Evolutionary conservation across 2,797 vertebrate genomes (phyloP), one percentile per base, ranked within the genome.

Genomic region (Anas georgica): DNA sequence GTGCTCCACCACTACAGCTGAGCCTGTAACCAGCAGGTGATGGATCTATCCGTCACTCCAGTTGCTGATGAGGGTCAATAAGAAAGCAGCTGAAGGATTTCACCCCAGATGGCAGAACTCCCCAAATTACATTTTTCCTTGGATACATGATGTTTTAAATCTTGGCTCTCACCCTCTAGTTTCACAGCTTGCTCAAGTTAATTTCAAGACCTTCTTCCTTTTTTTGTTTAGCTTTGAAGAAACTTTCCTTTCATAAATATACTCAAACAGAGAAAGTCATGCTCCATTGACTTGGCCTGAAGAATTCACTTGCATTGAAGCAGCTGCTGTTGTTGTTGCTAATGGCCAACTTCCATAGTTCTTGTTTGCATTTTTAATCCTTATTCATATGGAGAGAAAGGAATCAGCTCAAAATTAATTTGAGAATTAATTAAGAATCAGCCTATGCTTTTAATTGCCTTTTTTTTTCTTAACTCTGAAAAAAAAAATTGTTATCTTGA

Each of bases 331-430:
- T 85, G 29, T 31, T 56, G 31, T 26, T 2, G 0, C 43, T 46
- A 48, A 67, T 77, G 63, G 31, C 48, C 60, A 74, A 2, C 21
- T 84, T 88, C 75, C 48, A 39, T 79, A 59, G 2, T 25, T 95
- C 26, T 74, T 80, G 3, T 12, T 82, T 82, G n/a, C 1, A 0
- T 76, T 86, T 84, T 90, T 52, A 74, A 83, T 83, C 63, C 74
- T 83, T 91, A 79, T 77, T 86, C 45, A 68, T 68, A 58, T 6
- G 12, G 12, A 63, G 13, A 85, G 20, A 88, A 46, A 94, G 74
- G 5, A 50, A 64, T 43, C 28, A 83, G 46, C 88, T 88, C 7
- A 91, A 95, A 96, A 86, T 74, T n/a, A n/a, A n/a, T n/a, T n/a
- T n/a, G n/a, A n/a, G n/a, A n/a, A n/a, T n/a, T n/a, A n/a, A 83